Percentiles rank a stretch among this genome's conserved stretches.
phyloP scores from a whole-genome alignment of 2,797 vertebrate genomes.

The Poeciliopsis infans region DNA sequence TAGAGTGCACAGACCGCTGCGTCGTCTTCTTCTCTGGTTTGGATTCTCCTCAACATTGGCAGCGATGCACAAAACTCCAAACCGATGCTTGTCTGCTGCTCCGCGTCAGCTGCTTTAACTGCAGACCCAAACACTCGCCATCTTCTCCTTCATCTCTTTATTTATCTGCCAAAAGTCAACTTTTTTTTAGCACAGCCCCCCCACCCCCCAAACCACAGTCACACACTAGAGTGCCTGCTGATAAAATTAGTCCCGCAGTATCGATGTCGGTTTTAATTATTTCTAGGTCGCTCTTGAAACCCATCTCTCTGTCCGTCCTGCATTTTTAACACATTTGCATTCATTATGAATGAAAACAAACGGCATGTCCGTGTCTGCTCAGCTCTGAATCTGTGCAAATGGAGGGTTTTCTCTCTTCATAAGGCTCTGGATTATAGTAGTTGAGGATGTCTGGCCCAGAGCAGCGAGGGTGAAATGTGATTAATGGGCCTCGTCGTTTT shows the following conservation, averaged over 20 bases:
- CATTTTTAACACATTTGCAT: conserved; percentile 66
- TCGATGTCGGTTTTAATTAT: conserved; percentile 43
- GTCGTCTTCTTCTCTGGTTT: conserved; percentile 35
- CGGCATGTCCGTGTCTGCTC: conserved; percentile 2
- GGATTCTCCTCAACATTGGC: conserved; percentile 31
- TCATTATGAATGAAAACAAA: conserved; percentile 55
- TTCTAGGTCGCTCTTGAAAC: conserved; percentile 60
- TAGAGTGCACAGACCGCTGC: conserved; percentile 39
- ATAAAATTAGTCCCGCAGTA: conserved; percentile 26
- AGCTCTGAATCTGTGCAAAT: neutral
- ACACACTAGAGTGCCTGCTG: conserved; percentile 20
- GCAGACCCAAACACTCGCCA: conserved; percentile 18
- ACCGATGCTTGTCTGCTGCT: conserved; percentile 22
- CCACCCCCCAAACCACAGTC: neutral
- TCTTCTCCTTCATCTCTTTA: conserved; percentile 1
- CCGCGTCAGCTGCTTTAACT: conserved; percentile 37
- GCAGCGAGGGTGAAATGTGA: conserved; percentile 28
- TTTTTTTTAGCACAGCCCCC: neutral
- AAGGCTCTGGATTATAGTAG: neutral
- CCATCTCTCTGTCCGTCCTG: conserved; percentile 42
- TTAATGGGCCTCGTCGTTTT: conserved; percentile 4
- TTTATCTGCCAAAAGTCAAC: conserved; percentile 5
- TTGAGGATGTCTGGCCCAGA: conserved; percentile 6
- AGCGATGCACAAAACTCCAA: conserved; percentile 23
- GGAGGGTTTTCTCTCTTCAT: neutral